Evolutionary conservation across 2,797 vertebrate genomes (phyloP), one percentile per base, ranked within the genome.

Genomic region (Chelidonichthys spinosus): DNA sequence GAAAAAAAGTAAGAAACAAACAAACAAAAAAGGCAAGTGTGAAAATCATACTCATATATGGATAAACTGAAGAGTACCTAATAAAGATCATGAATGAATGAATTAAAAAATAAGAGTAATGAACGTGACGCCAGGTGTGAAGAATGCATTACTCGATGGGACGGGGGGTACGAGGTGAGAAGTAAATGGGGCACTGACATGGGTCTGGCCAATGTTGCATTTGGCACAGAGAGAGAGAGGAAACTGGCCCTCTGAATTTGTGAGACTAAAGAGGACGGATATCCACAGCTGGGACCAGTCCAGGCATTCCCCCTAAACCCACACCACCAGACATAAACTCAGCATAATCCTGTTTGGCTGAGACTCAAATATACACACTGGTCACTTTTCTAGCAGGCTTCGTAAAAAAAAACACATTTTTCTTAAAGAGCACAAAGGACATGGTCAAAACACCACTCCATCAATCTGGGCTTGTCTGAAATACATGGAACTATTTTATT

Each of bases 301-400:
- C 76, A 78, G 75, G 68, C 36, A 13, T 56, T 63, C 63, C 74
- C 49, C 72, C 35, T 5, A 74, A 64, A 69, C 32, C 66, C 80
- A 74, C 79, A 88, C 84, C 83, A 85, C 79, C 82, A 89, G 90
- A 91, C 89, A 78, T 85, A 84, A 90, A 90, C 75, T 85, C 83
- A 90, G 84, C 78, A 82, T 72, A 73, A 85, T 83, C 63, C 77
- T 47, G 84, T 71, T 60, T 89, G 86, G 81, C 60, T 17, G 13
- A 47, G 4, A 18, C 62, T 58, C 87, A 85, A 33, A 74, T 56
- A 15, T 14, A 65, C 42, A 69, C 55, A 50, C 37, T 43, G 66
- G 67, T 60, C 69, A 72, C 25, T 54, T 66, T 3, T 73, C 58
- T 32, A 68, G 18, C 25, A 50, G 25, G 49, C 33, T 43, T 55